Evolutionary conservation across 2,113 vertebrate genomes (phyloP).

Genomic region (Octodon degus): DNA sequence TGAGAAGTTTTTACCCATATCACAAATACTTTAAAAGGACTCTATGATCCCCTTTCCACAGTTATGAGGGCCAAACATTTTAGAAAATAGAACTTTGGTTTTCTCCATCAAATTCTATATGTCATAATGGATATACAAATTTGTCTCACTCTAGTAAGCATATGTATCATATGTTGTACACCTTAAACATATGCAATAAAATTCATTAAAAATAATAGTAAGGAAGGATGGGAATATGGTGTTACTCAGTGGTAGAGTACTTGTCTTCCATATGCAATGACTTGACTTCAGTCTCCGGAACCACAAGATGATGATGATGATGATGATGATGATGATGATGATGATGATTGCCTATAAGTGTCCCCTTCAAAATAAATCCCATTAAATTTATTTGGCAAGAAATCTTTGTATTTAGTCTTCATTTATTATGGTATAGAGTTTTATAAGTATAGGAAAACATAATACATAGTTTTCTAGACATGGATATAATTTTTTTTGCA

Average conservation of each 20-base stretch:
- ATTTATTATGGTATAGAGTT: background rate
- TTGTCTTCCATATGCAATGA: background rate
- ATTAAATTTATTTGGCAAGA: conserved; percentile 30
- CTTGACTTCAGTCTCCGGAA: background rate
- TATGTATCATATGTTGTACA: background rate
- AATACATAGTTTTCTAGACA: background rate
- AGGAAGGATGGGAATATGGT: background rate
- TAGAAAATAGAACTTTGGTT: conserved; percentile 28
- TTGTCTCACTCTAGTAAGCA: background rate
- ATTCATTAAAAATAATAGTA: background rate
- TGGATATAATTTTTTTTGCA: too few relatives aligned
- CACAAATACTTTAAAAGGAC: conserved; percentile 2
- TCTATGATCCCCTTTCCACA: background rate
- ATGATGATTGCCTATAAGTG: background rate
- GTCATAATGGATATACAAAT: background rate
- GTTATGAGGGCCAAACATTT: conserved; percentile 25
- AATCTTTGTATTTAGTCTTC: background rate
- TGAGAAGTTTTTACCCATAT: background rate
- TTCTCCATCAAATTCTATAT: conserved; percentile 44
- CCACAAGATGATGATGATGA: background rate
- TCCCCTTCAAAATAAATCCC: background rate
- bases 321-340: background rate
- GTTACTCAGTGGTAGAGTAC: background rate
- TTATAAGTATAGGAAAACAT: background rate
- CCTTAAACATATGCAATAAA: background rate